A percentile compares a stretch with the other conserved stretches of the same genome.
phyloP scores from a whole-genome alignment of 2,888 invertebrate genomes.

The Cryptus armator region DNA sequence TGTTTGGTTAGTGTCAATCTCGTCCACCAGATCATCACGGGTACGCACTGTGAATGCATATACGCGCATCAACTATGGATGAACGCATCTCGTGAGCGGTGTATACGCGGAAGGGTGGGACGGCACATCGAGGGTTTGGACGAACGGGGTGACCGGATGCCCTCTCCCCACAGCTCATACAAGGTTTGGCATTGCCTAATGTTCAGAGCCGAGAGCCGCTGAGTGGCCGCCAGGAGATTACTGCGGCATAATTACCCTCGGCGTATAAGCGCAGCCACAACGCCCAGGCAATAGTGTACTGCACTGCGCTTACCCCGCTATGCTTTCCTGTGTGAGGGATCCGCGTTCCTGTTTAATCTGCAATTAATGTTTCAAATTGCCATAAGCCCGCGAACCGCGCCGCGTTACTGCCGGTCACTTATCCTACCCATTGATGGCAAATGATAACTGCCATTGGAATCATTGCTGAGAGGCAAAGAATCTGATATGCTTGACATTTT shows the following conservation, averaged over 20 bases:
- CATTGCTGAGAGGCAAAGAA: background rate
- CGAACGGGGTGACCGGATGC: slow-evolving; percentile 28
- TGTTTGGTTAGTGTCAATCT: slow-evolving; percentile 76
- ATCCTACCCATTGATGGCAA: slow-evolving; percentile 79
- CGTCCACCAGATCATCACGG: slow-evolving; percentile 72
- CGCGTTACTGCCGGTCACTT: slow-evolving; percentile 49
- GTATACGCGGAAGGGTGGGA: slow-evolving; percentile 29
- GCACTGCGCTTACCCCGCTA: slow-evolving; percentile 48
- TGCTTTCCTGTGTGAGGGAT: slow-evolving; percentile 67
- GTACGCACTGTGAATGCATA: slow-evolving; percentile 52
- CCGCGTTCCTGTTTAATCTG: slow-evolving; percentile 82
- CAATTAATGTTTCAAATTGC: slow-evolving; percentile 84
- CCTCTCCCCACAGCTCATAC: slow-evolving; percentile 70
- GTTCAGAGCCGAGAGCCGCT: slow-evolving; percentile 73
- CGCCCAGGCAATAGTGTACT: slow-evolving; percentile 22
- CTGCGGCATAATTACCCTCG: slow-evolving; percentile 82
- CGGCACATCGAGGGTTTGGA: slow-evolving; percentile 1
- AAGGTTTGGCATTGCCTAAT: slow-evolving; percentile 77
- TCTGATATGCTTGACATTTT: background rate
- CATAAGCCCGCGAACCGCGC: slow-evolving; percentile 74
- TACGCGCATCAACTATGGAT: slow-evolving; percentile 76
- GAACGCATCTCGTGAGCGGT: slow-evolving; percentile 69
- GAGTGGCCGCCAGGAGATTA: slow-evolving; percentile 83
- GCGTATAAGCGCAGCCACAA: slow-evolving; percentile 67
- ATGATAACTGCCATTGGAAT: slow-evolving; percentile 73